Evolutionary conservation across 2,888 invertebrate genomes (phyloP), one percentile per base, ranked within the genome.

Genomic region (Urechis unicinctus): DNA sequence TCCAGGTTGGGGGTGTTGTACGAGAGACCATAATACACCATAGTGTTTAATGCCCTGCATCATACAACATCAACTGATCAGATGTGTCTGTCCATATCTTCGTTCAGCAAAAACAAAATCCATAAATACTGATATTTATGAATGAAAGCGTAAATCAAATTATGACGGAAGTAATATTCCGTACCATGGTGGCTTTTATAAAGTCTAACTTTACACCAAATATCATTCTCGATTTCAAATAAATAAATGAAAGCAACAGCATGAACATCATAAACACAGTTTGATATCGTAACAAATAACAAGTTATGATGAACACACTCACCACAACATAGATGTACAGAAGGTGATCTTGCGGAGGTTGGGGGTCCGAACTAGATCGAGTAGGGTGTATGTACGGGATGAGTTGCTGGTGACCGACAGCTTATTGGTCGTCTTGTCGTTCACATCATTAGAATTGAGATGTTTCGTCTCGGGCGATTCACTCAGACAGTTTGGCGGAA

Each of bases 1-100:
- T 63, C 29, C 22, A 63, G 53, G 43, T 63, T 63, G 2, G 63
- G 63, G 1, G 62, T 62, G 52, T 63, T 62, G 56, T 57, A 63
- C 13, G 61, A 56, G 13, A 62, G 56, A 6, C 63, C 63, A 48
- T 63, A 63, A 47, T 63, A 63, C 6, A 63, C 63, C 55, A 60
- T 61, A n/a, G 63, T 63, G 46, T 63, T 63, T 36, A 63, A 28
- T 1, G 59, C 61, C 63, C 62, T 62, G 52, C 9, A 9, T 9
- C 36, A 36, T 36, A 9, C 36, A 36, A 36, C 36, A n/a, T n/a
- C 36, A 36, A 13, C 36, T 13, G 36, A 36, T 13, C 36, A 36
- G 36, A 36, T 36, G 9, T 17, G 17, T 36, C 17, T 36, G 9
- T 13, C 9, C 36, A 13, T n/a, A n/a, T n/a, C n/a, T n/a, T n/a